Evolutionary conservation across 2,113 vertebrate genomes (phyloP).

Genomic region (Syngnathus scovelli): DNA sequence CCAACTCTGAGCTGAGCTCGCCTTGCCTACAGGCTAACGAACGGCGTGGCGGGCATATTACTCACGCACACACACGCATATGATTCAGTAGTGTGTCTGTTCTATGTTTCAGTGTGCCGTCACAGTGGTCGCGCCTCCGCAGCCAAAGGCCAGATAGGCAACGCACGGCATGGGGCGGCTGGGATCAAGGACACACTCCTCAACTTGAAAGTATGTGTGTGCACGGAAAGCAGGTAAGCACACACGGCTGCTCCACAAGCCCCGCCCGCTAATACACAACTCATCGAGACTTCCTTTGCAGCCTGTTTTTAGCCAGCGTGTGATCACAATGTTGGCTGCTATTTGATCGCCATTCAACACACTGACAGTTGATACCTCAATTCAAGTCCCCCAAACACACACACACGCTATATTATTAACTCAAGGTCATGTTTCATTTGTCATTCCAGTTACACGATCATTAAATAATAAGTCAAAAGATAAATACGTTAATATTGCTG

Average conservation of each 20-base stretch:
- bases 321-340: neutral
- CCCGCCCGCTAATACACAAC: neutral
- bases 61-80: constrained; percentile 12
- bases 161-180: constrained; percentile 14
- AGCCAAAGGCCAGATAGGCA: constrained; percentile 37
- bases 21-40: constrained; percentile 14
- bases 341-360: constrained; percentile 2
- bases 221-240: constrained; percentile 32
- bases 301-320: neutral
- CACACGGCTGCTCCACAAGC: constrained; percentile 13
- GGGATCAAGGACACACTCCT: constrained; percentile 26
- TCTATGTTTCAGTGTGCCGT: constrained; percentile 16
- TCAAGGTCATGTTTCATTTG: constrained; percentile 5
- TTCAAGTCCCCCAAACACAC: neutral
- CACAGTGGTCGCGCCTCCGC: constrained; percentile 4
- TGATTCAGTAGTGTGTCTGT: neutral
- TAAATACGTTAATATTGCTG: neutral
- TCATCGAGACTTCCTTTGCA: neutral
- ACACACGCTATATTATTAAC: neutral
- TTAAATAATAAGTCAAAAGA: neutral
- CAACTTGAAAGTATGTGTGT: constrained; percentile 8
- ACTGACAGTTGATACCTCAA: constrained; percentile 5
- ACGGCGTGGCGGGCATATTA: constrained; percentile 32
- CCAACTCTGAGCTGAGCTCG: constrained; percentile 24
- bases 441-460: constrained; percentile 1